Conservation (phyloP, 1,140 invertebrate species). For the Pantala flavescens region DNA sequence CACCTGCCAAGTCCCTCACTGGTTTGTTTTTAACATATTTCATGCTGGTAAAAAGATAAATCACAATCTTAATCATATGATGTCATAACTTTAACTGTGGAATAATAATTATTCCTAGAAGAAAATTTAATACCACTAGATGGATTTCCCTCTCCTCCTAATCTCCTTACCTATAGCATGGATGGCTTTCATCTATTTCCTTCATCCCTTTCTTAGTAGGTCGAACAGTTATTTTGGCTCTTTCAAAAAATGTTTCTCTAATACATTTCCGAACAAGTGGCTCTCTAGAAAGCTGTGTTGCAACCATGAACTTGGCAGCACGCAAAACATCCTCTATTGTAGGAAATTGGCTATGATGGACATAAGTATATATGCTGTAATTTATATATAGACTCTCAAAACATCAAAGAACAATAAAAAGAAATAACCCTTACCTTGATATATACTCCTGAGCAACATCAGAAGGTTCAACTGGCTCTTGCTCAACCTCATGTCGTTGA, state of each 20-base stretch:
- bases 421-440: too few species aligned
- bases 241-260: conserved; percentile 81
- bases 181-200: conserved; percentile 88
- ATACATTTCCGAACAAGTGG: conserved; percentile 78
- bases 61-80: neutral
- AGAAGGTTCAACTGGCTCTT: conserved; percentile 64
- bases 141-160: too few species aligned
- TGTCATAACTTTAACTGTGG: neutral
- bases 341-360: conserved; percentile 38
- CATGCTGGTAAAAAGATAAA: conserved; percentile 44
- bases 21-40: conserved; percentile 96
- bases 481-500: conserved; percentile 92
- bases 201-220: conserved; percentile 89
- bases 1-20: conserved; percentile 75
- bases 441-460: conserved; percentile 69
- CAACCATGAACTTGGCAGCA: conserved; percentile 88
- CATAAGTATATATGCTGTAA: neutral
- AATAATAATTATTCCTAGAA: neutral
- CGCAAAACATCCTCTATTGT: conserved; percentile 67
- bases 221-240: conserved; percentile 67
- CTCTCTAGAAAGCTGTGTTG: conserved; percentile 84
- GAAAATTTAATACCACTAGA: too few species aligned
- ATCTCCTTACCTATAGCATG: conserved; percentile 50
- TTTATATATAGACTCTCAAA: too few species aligned
- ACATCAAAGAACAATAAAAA: neutral